Evolutionary conservation across 1,140 invertebrate species (phyloP).

Genomic region (Plodia interpunctella): DNA sequence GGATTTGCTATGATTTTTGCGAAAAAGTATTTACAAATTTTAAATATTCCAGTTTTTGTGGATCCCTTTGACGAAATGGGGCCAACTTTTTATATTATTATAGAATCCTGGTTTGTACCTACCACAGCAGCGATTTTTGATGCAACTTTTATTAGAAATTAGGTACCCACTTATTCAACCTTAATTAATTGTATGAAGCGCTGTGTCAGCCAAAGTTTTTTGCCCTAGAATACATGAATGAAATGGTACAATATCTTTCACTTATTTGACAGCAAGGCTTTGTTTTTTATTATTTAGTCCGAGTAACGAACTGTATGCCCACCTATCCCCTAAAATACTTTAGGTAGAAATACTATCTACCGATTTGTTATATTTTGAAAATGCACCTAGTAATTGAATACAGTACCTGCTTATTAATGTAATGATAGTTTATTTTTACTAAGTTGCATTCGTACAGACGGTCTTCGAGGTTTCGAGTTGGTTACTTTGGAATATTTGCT

Average conservation of each 20-base stretch:
- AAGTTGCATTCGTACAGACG: conserved; percentile 21
- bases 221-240: too few relatives aligned
- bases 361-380: conserved; percentile 16
- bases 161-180: not conserved
- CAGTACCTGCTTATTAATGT: conserved; percentile 58
- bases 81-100: conserved; percentile 66
- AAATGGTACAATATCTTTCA: too few relatives aligned
- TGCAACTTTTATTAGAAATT: not conserved
- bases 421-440: conserved; percentile 31
- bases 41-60: conserved; percentile 59
- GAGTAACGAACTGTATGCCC: not conserved
- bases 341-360: not conserved
- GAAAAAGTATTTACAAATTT: conserved; percentile 50
- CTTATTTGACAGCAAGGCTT: not conserved
- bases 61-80: conserved; percentile 67
- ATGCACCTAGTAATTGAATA: conserved; percentile 41
- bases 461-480: conserved; percentile 39
- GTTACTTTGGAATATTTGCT: conserved; percentile 31
- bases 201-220: not conserved
- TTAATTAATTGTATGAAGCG: not conserved
- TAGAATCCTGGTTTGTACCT: conserved; percentile 30
- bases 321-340: too few relatives aligned
- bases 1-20: conserved; percentile 50
- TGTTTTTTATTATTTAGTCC: not conserved
- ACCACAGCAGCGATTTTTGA: conserved; percentile 20